phyloP scores from a whole-genome alignment of 2,888 invertebrate species.

The Perizoma affinitatum region DNA sequence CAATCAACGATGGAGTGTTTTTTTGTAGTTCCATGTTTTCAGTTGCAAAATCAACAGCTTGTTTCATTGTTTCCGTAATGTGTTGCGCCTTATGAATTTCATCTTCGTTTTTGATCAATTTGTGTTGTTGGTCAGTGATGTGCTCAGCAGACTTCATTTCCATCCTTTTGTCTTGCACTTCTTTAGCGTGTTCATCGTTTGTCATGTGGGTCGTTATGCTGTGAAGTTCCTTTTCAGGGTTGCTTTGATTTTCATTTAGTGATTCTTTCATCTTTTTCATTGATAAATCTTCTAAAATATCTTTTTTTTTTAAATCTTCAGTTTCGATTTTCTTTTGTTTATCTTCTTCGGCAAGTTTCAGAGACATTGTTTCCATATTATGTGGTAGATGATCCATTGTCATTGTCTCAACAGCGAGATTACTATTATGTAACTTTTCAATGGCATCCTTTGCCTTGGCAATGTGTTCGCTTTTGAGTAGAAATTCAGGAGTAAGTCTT shows the following conservation, averaged over 20 bases:
- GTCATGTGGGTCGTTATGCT: background rate
- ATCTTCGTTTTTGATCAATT: constrained; percentile 17
- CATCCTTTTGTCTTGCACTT: constrained; percentile 1
- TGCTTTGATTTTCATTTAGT: constrained; percentile 17
- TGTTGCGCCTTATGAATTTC: constrained; percentile 15
- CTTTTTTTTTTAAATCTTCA: constrained; percentile 21
- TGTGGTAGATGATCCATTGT: constrained; percentile 10
- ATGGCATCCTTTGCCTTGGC: constrained; percentile 8
- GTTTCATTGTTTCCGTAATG: constrained; percentile 18
- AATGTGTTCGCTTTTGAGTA: constrained; percentile 8
- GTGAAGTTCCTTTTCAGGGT: constrained; percentile 11
- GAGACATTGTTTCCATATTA: constrained; percentile 4
- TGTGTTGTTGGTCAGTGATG: constrained; percentile 4
- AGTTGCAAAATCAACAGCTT: constrained; percentile 12
- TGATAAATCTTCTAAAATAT: constrained; percentile 12
- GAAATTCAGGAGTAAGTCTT: constrained; percentile 16
- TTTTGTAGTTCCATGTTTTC: constrained; percentile 8
- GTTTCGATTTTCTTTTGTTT: constrained; percentile 26
- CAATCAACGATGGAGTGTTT: constrained; percentile 1
- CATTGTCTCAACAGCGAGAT: constrained; percentile 6
- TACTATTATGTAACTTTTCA: background rate
- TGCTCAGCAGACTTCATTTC: constrained; percentile 29
- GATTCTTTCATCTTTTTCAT: constrained; percentile 26
- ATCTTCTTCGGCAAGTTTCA: constrained; percentile 32
- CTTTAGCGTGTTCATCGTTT: constrained; percentile 10